These are phyloP conservation scores for Agriotes lineatus DNA, from an alignment of 2,888 invertebrate species.

Conservation along the genomic window DNA sequence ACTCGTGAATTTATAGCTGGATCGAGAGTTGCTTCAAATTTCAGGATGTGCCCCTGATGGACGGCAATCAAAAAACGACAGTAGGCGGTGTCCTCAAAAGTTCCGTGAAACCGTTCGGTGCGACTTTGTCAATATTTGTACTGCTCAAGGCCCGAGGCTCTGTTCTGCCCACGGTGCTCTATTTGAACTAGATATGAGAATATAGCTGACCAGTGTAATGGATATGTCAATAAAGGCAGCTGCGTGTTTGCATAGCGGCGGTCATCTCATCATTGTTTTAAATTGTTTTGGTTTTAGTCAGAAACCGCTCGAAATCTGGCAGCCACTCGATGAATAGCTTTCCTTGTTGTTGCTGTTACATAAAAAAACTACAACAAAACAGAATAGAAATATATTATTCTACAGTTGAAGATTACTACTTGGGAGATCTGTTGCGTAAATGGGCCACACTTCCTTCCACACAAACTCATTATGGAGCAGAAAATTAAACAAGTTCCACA, in stretches of 20 bases:
- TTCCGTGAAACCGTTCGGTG: constrained; percentile 50
- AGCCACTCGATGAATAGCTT: no score
- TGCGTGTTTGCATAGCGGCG: constrained; percentile 34
- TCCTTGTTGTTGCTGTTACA: no score
- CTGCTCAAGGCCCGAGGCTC: constrained; percentile 50
- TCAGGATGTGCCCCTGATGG: background rate
- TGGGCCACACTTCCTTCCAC: no score
- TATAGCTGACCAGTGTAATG: constrained; percentile 47
- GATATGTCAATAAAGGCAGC: constrained; percentile 49
- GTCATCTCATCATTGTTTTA: constrained; percentile 15
- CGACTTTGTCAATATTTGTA: constrained; percentile 54
- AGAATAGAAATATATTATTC: no score
- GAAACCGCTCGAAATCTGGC: background rate
- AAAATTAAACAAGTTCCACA: no score
- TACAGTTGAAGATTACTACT: no score
- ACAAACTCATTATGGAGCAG: no score
- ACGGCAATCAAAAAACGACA: constrained; percentile 1
- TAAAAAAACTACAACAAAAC: no score
- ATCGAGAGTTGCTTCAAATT: background rate
- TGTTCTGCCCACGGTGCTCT: constrained; percentile 53
- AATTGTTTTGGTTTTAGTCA: constrained; percentile 14
- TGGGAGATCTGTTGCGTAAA: no score
- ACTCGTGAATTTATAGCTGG: background rate
- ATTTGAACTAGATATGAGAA: constrained; percentile 56
- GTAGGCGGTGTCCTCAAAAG: constrained; percentile 48